A percentile compares a stretch with the other conserved stretches of the same genome.
Conservation (phyloP, 2,113 vertebrate genomes). For the Orientallactaga bullata region DNA sequence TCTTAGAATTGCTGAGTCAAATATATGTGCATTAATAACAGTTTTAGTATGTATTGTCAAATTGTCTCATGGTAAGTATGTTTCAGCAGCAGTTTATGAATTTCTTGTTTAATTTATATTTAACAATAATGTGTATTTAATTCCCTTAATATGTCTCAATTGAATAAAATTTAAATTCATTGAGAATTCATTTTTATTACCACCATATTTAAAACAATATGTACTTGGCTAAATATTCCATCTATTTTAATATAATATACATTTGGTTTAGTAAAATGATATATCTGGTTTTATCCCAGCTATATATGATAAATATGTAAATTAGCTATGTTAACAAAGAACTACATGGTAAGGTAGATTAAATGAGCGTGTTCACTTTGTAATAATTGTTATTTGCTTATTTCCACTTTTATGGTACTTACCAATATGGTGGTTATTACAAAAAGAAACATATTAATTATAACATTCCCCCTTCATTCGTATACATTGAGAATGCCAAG, state of each 20-base stretch:
- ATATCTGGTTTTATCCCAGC: not conserved
- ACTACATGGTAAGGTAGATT: not conserved
- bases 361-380: not conserved
- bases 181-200: slow-evolving; percentile 29
- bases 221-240: not conserved
- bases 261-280: not conserved
- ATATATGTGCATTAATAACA: slow-evolving; percentile 9
- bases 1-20: slow-evolving; percentile 60
- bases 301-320: not conserved
- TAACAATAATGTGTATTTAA: not conserved
- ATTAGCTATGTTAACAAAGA: no score
- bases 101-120: slow-evolving; percentile 50
- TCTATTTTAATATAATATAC: not conserved
- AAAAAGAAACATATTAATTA: not conserved
- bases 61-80: slow-evolving; percentile 48
- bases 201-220: not conserved
- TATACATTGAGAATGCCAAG: not conserved
- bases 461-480: slow-evolving; percentile 28
- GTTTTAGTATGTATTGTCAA: slow-evolving; percentile 25
- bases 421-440: slow-evolving; percentile 8
- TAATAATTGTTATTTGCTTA: not conserved
- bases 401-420: not conserved
- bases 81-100: not conserved
- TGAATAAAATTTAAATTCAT: slow-evolving; percentile 49
- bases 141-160: slow-evolving; percentile 5